Percentiles rank a stretch among this genome's conserved stretches.
Conservation (phyloP, 1,140 invertebrate genomes). For the Calephelis virginiensis region DNA sequence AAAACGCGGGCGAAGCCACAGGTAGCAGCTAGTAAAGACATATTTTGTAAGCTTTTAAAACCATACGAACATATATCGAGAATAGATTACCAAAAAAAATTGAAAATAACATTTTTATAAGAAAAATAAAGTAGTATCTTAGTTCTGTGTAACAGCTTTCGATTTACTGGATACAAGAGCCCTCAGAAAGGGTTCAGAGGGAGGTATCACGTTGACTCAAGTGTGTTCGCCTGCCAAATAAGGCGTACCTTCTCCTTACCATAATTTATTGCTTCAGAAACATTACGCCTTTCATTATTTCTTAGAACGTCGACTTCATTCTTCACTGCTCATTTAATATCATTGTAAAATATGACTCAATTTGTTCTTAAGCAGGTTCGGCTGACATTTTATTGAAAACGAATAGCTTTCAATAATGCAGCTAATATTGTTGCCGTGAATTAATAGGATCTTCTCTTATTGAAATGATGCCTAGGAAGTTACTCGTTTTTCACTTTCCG, state of each 20-base stretch:
- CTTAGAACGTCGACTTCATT: conserved; percentile 56
- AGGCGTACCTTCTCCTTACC: conserved; percentile 47
- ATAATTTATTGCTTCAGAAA: conserved; percentile 21
- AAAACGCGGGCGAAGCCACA: too few relatives aligned
- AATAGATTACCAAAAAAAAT: background rate
- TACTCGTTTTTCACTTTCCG: background rate
- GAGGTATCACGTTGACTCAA: conserved; percentile 21
- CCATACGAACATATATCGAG: too few relatives aligned
- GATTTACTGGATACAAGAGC: conserved; percentile 59
- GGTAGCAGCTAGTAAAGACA: too few relatives aligned
- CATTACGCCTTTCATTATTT: conserved; percentile 31
- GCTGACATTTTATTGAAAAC: conserved; percentile 16
- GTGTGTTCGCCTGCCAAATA: conserved; percentile 53
- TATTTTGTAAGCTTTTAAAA: too few relatives aligned
- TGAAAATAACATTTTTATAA: conserved; percentile 28
- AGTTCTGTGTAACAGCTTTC: conserved; percentile 64
- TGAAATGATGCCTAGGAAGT: background rate
- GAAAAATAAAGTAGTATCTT: conserved; percentile 54
- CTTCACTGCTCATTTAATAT: conserved; percentile 35
- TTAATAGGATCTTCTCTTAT: conserved; percentile 10
- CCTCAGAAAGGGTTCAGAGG: conserved; percentile 48
- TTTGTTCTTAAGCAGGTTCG: conserved; percentile 15
- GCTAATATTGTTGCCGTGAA: background rate
- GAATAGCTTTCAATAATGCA: conserved; percentile 8
- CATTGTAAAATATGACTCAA: conserved; percentile 26